Conservation (phyloP, 2,888 invertebrate species). For the Neuroscelio doddi region DNA sequence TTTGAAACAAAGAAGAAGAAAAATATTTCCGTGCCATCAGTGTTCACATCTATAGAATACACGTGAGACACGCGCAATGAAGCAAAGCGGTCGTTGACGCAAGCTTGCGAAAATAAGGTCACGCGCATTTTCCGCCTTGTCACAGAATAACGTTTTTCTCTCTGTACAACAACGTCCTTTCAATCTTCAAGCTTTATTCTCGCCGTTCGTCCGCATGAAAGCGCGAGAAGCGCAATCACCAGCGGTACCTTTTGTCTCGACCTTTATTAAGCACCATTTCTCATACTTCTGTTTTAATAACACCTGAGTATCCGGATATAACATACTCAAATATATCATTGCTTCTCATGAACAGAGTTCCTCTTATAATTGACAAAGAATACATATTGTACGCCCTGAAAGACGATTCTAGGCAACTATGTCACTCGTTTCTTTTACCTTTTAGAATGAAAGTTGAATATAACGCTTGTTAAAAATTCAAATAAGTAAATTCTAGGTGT, state of each 20-base stretch:
- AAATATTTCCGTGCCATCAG: conserved; percentile 22
- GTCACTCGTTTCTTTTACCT: too few species aligned
- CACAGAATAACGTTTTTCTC: conserved; percentile 19
- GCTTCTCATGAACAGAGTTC: background rate
- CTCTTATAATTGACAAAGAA: conserved; percentile 13
- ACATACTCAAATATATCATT: conserved; percentile 1
- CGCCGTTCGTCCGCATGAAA: conserved; percentile 1
- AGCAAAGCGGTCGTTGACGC: conserved; percentile 16
- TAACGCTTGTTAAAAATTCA: too few species aligned
- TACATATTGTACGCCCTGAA: conserved; percentile 4
- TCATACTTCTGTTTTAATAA: conserved; percentile 14
- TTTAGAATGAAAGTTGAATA: too few species aligned
- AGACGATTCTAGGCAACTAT: background rate
- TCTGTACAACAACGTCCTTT: conserved; percentile 13
- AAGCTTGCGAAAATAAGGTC: conserved; percentile 23
- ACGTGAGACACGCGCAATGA: conserved; percentile 14
- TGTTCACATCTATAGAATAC: conserved; percentile 18
- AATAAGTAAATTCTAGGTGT: too few species aligned
- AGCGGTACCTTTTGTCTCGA: conserved; percentile 22
- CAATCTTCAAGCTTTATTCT: conserved; percentile 26
- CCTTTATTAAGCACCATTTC: conserved; percentile 19
- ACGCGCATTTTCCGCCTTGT: conserved; percentile 24
- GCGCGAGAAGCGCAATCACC: conserved; percentile 15
- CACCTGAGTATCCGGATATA: background rate
- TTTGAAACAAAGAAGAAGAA: conserved; percentile 11